These are phyloP conservation scores for Zoanthus solanderi DNA, from an alignment of 92 coral and sea anemone genomes.

Conservation along the genomic window DNA sequence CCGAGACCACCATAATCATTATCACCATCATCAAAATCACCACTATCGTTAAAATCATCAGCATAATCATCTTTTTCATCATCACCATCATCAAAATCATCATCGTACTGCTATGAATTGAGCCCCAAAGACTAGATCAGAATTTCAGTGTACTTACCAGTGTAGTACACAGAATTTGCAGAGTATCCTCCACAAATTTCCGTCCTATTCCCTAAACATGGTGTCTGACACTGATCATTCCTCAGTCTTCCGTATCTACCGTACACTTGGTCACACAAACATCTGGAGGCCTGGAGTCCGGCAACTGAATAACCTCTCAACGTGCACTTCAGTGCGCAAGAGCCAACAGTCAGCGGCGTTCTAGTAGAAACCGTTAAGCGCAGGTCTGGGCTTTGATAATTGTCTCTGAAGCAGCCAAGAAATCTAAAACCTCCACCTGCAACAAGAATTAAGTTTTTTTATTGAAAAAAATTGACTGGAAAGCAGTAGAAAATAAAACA, in stretches of 20 bases:
- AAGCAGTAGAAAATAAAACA: neutral
- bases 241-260: constrained; percentile 85
- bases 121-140: neutral
- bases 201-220: constrained; percentile 71
- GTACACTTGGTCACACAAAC: constrained; percentile 83
- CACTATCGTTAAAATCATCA: neutral
- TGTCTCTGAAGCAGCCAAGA: constrained; percentile 81
- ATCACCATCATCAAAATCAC: neutral
- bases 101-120: neutral
- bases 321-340: constrained; percentile 77
- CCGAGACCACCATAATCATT: neutral
- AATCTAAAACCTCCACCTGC: constrained; percentile 66
- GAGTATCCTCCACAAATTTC: constrained; percentile 93
- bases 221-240: constrained; percentile 72
- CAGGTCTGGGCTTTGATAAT: constrained; percentile 69
- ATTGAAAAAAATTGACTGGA: neutral
- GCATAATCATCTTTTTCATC: neutral
- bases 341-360: constrained; percentile 76
- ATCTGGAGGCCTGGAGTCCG: constrained; percentile 82
- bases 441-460: neutral
- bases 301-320: constrained; percentile 77
- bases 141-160: constrained; percentile 67
- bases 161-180: constrained; percentile 85
- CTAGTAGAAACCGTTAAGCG: constrained; percentile 39
- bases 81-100: neutral